phyloP scores from a whole-genome alignment of 2,113 vertebrate genomes.

The Oreochromis niloticus region DNA sequence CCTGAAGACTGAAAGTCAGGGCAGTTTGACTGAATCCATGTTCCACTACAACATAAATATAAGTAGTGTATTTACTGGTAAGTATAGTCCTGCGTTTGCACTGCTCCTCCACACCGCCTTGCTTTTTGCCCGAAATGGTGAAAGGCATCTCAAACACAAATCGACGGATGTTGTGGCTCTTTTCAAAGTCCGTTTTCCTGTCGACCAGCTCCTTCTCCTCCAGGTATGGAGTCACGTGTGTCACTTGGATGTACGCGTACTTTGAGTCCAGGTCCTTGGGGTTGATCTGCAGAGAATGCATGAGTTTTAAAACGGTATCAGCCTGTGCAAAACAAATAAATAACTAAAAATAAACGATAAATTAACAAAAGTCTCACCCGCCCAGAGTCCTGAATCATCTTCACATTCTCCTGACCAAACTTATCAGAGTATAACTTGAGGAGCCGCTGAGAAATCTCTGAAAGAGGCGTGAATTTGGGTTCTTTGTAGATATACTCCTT shows the following conservation, averaged over 20 bases:
- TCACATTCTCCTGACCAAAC: conserved; percentile 96
- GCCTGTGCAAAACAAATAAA: not conserved
- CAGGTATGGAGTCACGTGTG: conserved; percentile 89
- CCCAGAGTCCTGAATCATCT: conserved; percentile 98
- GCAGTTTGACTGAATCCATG: not conserved
- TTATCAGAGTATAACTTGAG: conserved; percentile 98
- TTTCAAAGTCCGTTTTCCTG: conserved; percentile 93
- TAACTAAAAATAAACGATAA: not conserved
- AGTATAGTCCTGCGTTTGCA: conserved; percentile 93
- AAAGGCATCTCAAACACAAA: conserved; percentile 99
- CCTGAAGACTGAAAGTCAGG: not conserved
- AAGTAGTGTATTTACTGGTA: conserved; percentile 75
- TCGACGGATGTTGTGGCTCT: conserved; percentile 91
- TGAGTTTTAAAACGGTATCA: not conserved
- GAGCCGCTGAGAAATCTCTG: conserved; percentile 94
- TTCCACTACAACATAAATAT: not conserved
- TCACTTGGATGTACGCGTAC: conserved; percentile 97
- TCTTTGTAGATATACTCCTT: conserved; percentile 99
- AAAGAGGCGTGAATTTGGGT: conserved; percentile 93
- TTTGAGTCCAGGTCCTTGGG: conserved; percentile 97
- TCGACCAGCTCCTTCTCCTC: conserved; percentile 94
- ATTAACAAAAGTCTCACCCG: conserved; percentile 72
- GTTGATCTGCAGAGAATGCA: conserved; percentile 80
- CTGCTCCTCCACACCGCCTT: conserved; percentile 93
- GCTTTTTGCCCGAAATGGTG: conserved; percentile 90